Evolutionary conservation across 1,140 invertebrate genomes (phyloP).

Genomic region (Pseudomyrmex gracilis): DNA sequence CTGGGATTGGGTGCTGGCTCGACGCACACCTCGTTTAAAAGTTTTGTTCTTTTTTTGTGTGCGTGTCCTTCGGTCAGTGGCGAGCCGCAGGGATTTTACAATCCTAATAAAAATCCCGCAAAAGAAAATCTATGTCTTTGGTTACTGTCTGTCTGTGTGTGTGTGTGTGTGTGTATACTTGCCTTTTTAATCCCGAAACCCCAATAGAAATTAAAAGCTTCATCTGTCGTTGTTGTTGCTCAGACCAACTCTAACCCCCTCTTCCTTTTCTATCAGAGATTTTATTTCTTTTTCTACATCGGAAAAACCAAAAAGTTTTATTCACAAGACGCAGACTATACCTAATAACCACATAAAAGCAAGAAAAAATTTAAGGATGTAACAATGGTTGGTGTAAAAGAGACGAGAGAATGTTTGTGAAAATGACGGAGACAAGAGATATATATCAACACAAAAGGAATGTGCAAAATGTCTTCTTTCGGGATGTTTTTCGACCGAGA

Average conservation of each 20-base stretch:
- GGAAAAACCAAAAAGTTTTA: constrained; percentile 67
- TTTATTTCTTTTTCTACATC: constrained; percentile 62
- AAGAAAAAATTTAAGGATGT: too few relatives aligned
- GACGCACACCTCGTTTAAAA: constrained; percentile 20
- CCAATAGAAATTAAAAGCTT: constrained; percentile 76
- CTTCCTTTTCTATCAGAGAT: constrained; percentile 64
- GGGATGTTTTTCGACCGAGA: not conserved
- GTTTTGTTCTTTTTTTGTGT: constrained; percentile 30
- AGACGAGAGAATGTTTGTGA: constrained; percentile 22
- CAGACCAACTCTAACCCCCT: constrained; percentile 30
- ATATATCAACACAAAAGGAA: constrained; percentile 17
- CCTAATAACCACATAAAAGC: too few relatives aligned
- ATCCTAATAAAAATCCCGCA: constrained; percentile 72
- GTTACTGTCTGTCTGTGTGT: not conserved
- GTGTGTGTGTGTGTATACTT: constrained; percentile 15
- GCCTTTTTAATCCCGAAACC: constrained; percentile 72
- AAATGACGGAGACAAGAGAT: constrained; percentile 28
- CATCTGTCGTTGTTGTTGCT: constrained; percentile 42
- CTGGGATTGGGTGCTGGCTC: not conserved
- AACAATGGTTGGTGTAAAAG: too few relatives aligned
- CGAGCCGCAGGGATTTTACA: constrained; percentile 68
- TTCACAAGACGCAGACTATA: constrained; percentile 14
- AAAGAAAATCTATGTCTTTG: constrained; percentile 9
- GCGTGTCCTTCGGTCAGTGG: constrained; percentile 14
- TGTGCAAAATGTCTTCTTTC: constrained; percentile 14